Conservation (phyloP, 2,888 invertebrate species). For the Cheilosia vernalis region DNA sequence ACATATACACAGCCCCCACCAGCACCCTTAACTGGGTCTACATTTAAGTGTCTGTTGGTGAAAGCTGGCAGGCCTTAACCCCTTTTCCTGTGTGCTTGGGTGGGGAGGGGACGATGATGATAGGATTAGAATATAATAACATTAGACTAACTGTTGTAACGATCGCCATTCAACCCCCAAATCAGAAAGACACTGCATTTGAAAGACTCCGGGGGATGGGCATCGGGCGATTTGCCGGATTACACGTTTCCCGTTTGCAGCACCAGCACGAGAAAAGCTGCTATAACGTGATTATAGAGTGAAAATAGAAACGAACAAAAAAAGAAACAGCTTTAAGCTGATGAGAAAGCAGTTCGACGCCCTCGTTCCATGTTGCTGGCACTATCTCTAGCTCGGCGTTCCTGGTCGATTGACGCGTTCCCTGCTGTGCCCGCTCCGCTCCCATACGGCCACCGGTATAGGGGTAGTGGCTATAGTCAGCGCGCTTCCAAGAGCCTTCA, state of each 20-base stretch:
- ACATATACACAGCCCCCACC: constrained; percentile 1
- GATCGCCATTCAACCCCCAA: constrained; percentile 31
- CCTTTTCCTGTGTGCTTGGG: constrained; percentile 22
- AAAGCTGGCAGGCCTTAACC: constrained; percentile 65
- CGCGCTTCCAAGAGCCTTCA: constrained; percentile 29
- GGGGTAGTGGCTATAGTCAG: constrained; percentile 1
- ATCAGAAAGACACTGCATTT: constrained; percentile 30
- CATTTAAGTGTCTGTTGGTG: constrained; percentile 20
- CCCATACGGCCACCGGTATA: neutral
- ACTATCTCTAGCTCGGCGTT: constrained; percentile 21
- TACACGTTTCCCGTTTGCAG: constrained; percentile 37
- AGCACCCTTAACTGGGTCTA: constrained; percentile 35
- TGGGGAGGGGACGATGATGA: neutral
- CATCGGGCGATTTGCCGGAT: constrained; percentile 42
- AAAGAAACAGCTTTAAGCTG: constrained; percentile 53
- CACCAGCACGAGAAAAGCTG: constrained; percentile 44
- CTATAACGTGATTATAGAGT: constrained; percentile 57
- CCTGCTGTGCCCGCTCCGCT: neutral
- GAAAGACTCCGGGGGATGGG: constrained; percentile 23
- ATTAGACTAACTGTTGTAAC: constrained; percentile 44
- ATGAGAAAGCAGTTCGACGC: constrained; percentile 64
- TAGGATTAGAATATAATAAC: constrained; percentile 49
- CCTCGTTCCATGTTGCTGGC: constrained; percentile 55
- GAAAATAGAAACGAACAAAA: neutral
- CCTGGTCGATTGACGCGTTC: constrained; percentile 24